Conservation (phyloP, 2,888 invertebrate genomes). For the Horisme vitalbata region DNA sequence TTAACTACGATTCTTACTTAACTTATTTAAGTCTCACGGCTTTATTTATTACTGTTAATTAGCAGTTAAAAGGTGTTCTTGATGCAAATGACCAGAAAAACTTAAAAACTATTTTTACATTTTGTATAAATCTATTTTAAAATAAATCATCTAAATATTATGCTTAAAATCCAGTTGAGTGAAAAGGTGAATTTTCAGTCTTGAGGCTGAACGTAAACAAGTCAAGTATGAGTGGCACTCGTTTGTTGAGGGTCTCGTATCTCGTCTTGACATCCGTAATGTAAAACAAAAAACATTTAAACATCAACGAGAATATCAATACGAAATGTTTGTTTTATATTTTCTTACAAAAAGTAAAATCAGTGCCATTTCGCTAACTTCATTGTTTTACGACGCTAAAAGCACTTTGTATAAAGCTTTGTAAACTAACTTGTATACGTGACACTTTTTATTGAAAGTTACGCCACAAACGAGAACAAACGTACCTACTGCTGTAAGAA, state of each 20-base stretch:
- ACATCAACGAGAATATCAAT: not conserved
- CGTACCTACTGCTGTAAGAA: constrained; percentile 37
- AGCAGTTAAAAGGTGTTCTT: not conserved
- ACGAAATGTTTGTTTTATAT: not conserved
- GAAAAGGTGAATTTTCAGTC: too few relatives aligned
- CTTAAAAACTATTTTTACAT: too few relatives aligned
- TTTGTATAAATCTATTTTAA: too few relatives aligned
- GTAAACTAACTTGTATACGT: constrained; percentile 46
- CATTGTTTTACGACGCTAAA: constrained; percentile 49
- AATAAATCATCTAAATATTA: too few relatives aligned
- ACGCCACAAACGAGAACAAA: constrained; percentile 39
- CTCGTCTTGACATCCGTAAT: constrained; percentile 3
- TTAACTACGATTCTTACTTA: constrained; percentile 5
- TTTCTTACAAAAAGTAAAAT: constrained; percentile 22
- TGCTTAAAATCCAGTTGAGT: too few relatives aligned
- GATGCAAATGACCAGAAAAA: constrained; percentile 15
- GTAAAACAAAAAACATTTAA: not conserved
- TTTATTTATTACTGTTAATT: not conserved
- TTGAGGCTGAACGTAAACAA: not conserved
- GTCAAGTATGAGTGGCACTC: constrained; percentile 3
- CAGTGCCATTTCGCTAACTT: constrained; percentile 45
- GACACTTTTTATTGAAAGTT: constrained; percentile 52
- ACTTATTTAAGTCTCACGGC: not conserved
- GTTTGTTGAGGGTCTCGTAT: not conserved
- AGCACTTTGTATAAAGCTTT: constrained; percentile 45